These are phyloP conservation scores for Ovis canadensis DNA, from an alignment of 2,113 vertebrate genomes.

Conservation along the genomic window DNA sequence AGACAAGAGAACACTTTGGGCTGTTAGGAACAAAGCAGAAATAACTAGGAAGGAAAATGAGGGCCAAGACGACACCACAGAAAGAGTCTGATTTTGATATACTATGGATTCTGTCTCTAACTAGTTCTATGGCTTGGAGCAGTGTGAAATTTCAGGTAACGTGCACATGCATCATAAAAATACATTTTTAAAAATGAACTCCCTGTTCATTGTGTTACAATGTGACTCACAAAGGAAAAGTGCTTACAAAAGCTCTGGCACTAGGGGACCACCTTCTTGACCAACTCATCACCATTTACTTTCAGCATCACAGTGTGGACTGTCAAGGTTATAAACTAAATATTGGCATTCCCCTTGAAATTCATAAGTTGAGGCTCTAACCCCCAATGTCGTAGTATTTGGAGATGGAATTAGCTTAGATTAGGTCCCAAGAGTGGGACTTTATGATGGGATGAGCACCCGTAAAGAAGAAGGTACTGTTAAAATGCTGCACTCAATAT, in stretches of 20 bases:
- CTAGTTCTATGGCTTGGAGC: neutral
- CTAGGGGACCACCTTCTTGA: neutral
- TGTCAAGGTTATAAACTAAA: neutral
- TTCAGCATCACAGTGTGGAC: neutral
- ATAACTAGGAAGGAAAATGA: neutral
- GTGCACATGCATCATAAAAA: neutral
- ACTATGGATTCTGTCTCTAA: neutral
- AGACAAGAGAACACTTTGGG: neutral
- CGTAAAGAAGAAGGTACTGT: neutral
- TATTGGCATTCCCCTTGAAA: neutral
- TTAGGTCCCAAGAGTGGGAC: neutral
- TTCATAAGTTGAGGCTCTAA: neutral
- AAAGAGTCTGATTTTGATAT: neutral
- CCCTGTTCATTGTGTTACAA: neutral
- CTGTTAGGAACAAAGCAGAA: neutral
- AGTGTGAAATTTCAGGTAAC: neutral
- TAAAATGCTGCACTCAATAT: neutral
- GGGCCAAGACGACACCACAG: neutral
- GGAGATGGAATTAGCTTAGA: neutral
- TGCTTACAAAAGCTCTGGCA: neutral
- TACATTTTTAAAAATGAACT: neutral
- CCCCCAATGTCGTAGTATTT: neutral
- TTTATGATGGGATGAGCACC: neutral
- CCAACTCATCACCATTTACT: neutral
- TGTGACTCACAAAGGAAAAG: neutral